Evolutionary conservation across 2,888 invertebrate genomes (phyloP).

Genomic region (Lottia gigantea): DNA sequence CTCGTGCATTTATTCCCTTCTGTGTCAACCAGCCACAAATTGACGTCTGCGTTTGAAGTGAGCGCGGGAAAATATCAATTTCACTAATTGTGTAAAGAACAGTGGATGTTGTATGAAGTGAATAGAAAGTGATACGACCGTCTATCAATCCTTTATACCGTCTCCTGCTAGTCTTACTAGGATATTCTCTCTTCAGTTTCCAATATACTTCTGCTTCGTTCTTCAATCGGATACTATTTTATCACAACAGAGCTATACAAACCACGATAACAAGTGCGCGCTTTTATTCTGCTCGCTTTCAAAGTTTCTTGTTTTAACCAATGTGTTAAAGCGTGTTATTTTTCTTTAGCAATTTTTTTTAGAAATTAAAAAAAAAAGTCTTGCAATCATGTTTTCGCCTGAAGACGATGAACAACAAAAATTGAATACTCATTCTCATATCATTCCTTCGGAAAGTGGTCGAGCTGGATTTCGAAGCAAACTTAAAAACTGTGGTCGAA

Average conservation of each 20-base stretch:
- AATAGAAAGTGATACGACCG: too few relatives aligned
- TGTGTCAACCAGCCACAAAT: not conserved
- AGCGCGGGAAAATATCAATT: conserved; percentile 11
- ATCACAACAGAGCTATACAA: too few relatives aligned
- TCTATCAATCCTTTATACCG: too few relatives aligned
- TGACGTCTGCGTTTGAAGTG: not conserved
- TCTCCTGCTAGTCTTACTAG: too few relatives aligned
- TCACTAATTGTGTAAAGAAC: conserved; percentile 2
- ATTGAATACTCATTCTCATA: not conserved
- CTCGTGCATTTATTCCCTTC: conserved; percentile 7
- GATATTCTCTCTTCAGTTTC: too few relatives aligned
- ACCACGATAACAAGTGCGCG: too few relatives aligned
- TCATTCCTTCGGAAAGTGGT: not conserved
- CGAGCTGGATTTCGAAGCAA: conserved; percentile 27
- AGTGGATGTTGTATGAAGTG: not conserved
- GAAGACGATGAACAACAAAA: conserved; percentile 6
- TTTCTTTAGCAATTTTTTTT: too few relatives aligned
- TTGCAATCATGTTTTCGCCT: not conserved
- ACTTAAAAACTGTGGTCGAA: conserved; percentile 32
- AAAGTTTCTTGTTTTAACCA: too few relatives aligned
- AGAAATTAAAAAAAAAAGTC: not conserved
- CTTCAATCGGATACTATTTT: too few relatives aligned
- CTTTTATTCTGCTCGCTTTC: too few relatives aligned
- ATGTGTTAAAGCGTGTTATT: too few relatives aligned
- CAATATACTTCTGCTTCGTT: too few relatives aligned